phyloP scores from a whole-genome alignment of 2,113 vertebrate genomes.

The Serinus canaria region DNA sequence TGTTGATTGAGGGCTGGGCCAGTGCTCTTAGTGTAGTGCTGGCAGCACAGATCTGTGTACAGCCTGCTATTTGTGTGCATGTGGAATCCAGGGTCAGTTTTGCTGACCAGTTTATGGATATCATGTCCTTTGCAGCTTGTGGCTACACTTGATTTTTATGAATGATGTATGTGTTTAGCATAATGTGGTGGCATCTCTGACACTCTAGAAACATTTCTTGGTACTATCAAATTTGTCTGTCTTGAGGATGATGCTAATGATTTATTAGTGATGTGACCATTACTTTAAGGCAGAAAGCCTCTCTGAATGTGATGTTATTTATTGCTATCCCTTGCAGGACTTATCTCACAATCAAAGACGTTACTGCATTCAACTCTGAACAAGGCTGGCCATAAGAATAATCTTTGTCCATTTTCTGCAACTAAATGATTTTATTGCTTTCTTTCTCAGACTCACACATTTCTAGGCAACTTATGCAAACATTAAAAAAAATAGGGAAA shows the following conservation, averaged over 20 bases:
- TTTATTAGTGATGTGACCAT: background rate
- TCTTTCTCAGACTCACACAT: background rate
- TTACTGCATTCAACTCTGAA: background rate
- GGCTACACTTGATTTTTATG: background rate
- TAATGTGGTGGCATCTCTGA: background rate
- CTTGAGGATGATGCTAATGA: background rate
- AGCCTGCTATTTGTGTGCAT: accelerated
- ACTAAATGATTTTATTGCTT: background rate
- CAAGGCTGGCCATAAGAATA: background rate
- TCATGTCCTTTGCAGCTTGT: background rate
- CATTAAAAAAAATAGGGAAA: background rate
- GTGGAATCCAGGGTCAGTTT: background rate
- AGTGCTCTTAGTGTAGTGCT: background rate
- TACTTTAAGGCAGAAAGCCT: background rate
- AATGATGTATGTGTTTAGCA: background rate
- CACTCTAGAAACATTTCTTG: background rate
- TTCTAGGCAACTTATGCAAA: background rate
- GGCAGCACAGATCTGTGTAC: background rate
- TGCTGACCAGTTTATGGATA: background rate
- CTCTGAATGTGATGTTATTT: background rate
- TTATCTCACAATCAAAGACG: background rate
- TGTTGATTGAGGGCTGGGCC: background rate
- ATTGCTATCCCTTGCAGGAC: background rate
- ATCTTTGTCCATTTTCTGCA: background rate
- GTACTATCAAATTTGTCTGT: background rate